Evolutionary conservation across 2,888 invertebrate genomes (phyloP).

Genomic region (Eucriotettix oculatus): DNA sequence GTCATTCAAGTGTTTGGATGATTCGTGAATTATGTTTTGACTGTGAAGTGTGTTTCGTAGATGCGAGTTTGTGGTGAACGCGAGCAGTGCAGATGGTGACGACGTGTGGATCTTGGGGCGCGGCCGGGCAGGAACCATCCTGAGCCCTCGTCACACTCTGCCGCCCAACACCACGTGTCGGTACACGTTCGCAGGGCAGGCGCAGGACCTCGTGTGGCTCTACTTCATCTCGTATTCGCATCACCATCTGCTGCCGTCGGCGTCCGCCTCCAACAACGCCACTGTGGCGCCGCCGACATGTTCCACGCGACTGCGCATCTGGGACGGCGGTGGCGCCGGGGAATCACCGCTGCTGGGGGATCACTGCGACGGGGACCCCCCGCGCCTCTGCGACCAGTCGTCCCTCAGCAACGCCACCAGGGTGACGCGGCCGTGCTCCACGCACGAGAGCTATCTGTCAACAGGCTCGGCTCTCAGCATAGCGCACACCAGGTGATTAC

Average conservation of each 20-base stretch:
- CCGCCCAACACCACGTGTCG: conserved; percentile 76
- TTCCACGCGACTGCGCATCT: conserved; percentile 47
- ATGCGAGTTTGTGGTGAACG: conserved; percentile 63
- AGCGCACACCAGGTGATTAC: conserved; percentile 36
- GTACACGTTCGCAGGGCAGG: conserved; percentile 65
- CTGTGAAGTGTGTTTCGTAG: conserved; percentile 18
- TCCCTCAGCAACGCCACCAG: conserved; percentile 55
- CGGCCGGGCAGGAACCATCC: conserved; percentile 53
- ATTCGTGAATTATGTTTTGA: not conserved
- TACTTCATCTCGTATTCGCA: conserved; percentile 75
- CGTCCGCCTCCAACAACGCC: conserved; percentile 19
- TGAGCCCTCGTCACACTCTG: conserved; percentile 67
- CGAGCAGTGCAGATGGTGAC: conserved; percentile 46
- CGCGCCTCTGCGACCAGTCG: conserved; percentile 67
- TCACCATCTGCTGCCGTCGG: conserved; percentile 48
- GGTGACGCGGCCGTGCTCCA: conserved; percentile 59
- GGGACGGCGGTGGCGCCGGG: conserved; percentile 40
- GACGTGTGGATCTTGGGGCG: conserved; percentile 20
- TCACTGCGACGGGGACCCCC: conserved; percentile 57
- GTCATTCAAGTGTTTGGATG: too few species aligned
- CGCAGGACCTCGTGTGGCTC: conserved; percentile 69
- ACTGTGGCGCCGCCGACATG: conserved; percentile 14
- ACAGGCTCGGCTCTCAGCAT: conserved; percentile 30
- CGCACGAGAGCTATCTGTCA: conserved; percentile 64
- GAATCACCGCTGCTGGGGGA: conserved; percentile 36